These are phyloP conservation scores for Hofmannophila pseudospretella DNA, from an alignment of 2,888 invertebrate genomes.

Conservation along the genomic window DNA sequence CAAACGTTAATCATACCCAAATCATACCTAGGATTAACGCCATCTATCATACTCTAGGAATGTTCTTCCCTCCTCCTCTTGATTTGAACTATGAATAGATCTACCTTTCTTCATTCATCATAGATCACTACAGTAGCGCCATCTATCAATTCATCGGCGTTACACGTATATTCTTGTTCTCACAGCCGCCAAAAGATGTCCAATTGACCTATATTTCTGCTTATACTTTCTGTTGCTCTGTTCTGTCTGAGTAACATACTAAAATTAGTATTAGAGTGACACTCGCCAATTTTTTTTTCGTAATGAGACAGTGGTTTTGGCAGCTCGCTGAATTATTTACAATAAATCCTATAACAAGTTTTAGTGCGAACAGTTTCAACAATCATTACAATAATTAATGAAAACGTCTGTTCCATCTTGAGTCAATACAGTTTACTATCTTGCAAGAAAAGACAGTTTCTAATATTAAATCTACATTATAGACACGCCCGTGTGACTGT, in stretches of 20 bases:
- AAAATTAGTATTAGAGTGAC: slow-evolving; percentile 21
- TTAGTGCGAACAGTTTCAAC: background rate
- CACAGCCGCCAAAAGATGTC: slow-evolving; percentile 20
- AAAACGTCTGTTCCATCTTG: no score
- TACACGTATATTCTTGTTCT: slow-evolving; percentile 8
- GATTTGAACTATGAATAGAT: background rate
- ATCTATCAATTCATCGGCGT: slow-evolving; percentile 28
- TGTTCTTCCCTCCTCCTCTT: background rate
- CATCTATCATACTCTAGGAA: background rate
- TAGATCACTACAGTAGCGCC: slow-evolving; percentile 28
- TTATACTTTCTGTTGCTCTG: slow-evolving; percentile 15
- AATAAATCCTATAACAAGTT: background rate
- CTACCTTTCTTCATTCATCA: background rate
- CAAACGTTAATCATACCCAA: no score
- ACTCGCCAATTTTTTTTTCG: slow-evolving; percentile 22
- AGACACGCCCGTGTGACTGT: no score
- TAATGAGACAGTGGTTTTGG: slow-evolving; percentile 24
- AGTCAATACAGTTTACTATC: no score
- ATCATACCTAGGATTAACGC: no score
- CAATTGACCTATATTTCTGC: slow-evolving; percentile 18
- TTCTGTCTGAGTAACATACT: slow-evolving; percentile 20
- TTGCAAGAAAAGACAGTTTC: no score
- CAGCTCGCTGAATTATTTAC: slow-evolving; percentile 12
- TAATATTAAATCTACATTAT: no score
- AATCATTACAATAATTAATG: background rate